Base-by-base conservation (phyloP, 1,140 invertebrate species). In the Orchesella cincta region DNA sequence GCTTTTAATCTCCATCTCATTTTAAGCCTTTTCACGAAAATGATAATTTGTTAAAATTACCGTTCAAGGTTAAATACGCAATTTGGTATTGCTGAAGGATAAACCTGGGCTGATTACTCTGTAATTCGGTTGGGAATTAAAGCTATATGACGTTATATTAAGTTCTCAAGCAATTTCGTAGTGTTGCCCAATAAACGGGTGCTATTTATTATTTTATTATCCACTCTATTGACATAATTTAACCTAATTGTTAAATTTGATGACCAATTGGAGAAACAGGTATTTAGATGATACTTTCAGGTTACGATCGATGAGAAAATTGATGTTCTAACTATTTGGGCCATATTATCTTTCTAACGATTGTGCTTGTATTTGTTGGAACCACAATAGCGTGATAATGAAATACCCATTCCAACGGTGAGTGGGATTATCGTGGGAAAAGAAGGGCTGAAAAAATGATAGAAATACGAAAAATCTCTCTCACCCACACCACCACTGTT, bases 331-430 rank as follows among this genome's bases (percentile, higher is more conserved):
- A n/a, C n/a, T n/a, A n/a, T n/a, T n/a, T n/a, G 39, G 20, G 8
- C 39, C 20, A 46, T 46, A 46, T 8, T 46, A 46, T 46, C 39
- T 20, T 46, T 46, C 20, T 8, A 12, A 46, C 20, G 39, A 46
- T 20, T 20, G 20, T 20, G 8, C 20, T 46, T 8, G 39, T 46
- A 46, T 46, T 12, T 20, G 8, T 12, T 20, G 52, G 23, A 57
- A 57, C 23, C 52, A 57, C 52, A 14, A n/a, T 57, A n/a, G 52
- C 52, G 52, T 57, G 52, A 57, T 57, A n/a, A 57, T 57, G 52
- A 57, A 57, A 57, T 57, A n/a, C 52, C n/a, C 52, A 57, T 57
- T 57, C 8, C 23, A 5, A n/a, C 23, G 52, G 52, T 57, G 52
- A 57, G 52, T 57, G 52, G 23, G 52, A 23, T 57, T 57, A 14